phyloP scores from a whole-genome alignment of 2,888 invertebrate species.

The Acanthoscelides obtectus region DNA sequence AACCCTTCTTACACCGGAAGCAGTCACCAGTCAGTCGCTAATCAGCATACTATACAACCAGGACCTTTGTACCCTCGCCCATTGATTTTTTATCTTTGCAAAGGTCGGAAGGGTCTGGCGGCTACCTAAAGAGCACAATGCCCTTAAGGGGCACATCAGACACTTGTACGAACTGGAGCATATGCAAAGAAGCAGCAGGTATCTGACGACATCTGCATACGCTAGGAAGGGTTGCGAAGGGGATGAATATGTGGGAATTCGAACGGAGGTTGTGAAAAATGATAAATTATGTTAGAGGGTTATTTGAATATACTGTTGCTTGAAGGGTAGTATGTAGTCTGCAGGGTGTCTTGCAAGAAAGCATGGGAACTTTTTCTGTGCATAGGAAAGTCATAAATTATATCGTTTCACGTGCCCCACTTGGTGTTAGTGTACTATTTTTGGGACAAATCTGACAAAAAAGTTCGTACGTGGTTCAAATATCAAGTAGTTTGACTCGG shows the following conservation, averaged over 20 bases:
- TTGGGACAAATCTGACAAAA: too few species aligned
- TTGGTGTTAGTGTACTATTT: too few species aligned
- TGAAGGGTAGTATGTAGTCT: not conserved
- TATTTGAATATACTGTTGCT: not conserved
- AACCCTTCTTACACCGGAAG: slow-evolving; percentile 14
- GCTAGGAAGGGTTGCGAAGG: slow-evolving; percentile 15
- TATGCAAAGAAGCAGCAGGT: slow-evolving; percentile 47
- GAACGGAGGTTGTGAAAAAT: slow-evolving; percentile 41
- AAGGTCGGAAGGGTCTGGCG: slow-evolving; percentile 4
- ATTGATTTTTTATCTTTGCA: slow-evolving; percentile 23
- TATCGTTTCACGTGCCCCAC: too few species aligned
- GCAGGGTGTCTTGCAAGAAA: not conserved
- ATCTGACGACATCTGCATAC: slow-evolving; percentile 40
- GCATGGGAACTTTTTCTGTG: not conserved
- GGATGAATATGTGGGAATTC: slow-evolving; percentile 33
- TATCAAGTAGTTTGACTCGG: too few species aligned
- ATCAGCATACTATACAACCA: slow-evolving; percentile 4
- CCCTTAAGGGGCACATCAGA: slow-evolving; percentile 12
- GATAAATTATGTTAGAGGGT: slow-evolving; percentile 35
- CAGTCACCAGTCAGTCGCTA: slow-evolving; percentile 14
- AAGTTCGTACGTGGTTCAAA: too few species aligned
- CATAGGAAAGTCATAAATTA: too few species aligned
- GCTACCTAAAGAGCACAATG: slow-evolving; percentile 19
- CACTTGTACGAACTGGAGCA: slow-evolving; percentile 26
- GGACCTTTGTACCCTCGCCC: slow-evolving; percentile 17